Conservation (phyloP, 2,113 vertebrate species). For the Neogale vison region DNA sequence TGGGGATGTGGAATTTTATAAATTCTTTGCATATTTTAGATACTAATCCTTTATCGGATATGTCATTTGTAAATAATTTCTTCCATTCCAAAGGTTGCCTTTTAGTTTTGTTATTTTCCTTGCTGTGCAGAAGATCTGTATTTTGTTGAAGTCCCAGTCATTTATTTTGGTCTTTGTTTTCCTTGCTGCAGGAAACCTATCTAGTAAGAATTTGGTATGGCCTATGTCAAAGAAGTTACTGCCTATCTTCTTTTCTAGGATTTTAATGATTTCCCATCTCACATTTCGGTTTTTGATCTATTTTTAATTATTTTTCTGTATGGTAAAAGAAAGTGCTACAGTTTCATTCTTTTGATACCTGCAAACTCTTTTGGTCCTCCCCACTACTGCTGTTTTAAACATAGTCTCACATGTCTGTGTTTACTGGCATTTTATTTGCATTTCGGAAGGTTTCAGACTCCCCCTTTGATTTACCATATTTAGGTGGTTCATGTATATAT, state of each 20-base stretch:
- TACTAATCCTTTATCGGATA: neutral
- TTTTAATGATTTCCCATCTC: neutral
- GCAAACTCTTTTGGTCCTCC: neutral
- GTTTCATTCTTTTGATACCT: neutral
- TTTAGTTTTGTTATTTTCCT: neutral
- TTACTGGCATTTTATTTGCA: neutral
- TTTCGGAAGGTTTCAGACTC: neutral
- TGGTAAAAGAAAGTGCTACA: neutral
- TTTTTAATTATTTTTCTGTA: neutral
- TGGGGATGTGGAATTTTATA: neutral
- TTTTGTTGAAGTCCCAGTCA: neutral
- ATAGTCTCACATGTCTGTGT: neutral
- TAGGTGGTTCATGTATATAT: neutral
- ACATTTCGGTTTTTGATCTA: neutral
- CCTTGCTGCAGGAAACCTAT: neutral
- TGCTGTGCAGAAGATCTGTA: neutral
- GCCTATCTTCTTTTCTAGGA: neutral
- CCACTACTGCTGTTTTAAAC: neutral
- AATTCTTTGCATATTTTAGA: neutral
- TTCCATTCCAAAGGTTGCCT: neutral
- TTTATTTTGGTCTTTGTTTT: neutral
- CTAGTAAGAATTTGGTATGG: neutral
- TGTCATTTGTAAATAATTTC: neutral
- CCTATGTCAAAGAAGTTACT: neutral
- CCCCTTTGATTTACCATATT: neutral